Evolutionary conservation across 2,888 invertebrate genomes (phyloP), one percentile per base, ranked within the genome.

Genomic region (Rhopalosiphum nymphaeae): DNA sequence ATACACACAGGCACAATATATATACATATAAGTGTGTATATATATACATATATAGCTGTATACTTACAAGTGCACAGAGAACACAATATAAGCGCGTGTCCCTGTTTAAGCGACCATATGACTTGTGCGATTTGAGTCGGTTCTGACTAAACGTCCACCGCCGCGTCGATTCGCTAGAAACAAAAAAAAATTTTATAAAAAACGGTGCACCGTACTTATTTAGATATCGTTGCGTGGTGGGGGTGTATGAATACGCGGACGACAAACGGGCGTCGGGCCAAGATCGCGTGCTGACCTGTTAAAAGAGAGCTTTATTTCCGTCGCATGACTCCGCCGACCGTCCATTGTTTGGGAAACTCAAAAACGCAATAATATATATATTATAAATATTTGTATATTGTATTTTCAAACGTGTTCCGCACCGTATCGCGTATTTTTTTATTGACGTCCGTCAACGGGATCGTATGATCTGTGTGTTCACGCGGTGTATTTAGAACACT

Each of bases 271-370:
- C 89, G 1, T 7, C 2, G 49, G 9, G 94, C 94, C 94, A 94
- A 90, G 13, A 86, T 42, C 36, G 89, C 78, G 42, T 13, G 61
- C 61, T 85, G 94, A 86, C 94, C 90, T n/a, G 94, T 61, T 91
- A 85, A 87, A 87, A 94, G 90, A 91, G 94, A 94, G 90, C 91
- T 94, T 94, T 94, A 94, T 94, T 94, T 94, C 86, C 36, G 94
- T 94, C 94, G 86, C 91, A 61, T 44, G 89, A 89, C 78, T 36
- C 91, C 16, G 84, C 44, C 46, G 85, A n/a, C 56, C 49, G 46
- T 46, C 49, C 78, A 92, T 92, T 92, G 92, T 92, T 88, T 88
- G 5, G 44, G 46, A 46, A 91, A 84, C 91, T 56, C 44, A 26
- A 21, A 53, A 67, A 29, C 78, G 78, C 78, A 78, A 36, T 78